Conservation (phyloP, 1,140 invertebrate species). For the Caenorhabditis brenneri region DNA sequence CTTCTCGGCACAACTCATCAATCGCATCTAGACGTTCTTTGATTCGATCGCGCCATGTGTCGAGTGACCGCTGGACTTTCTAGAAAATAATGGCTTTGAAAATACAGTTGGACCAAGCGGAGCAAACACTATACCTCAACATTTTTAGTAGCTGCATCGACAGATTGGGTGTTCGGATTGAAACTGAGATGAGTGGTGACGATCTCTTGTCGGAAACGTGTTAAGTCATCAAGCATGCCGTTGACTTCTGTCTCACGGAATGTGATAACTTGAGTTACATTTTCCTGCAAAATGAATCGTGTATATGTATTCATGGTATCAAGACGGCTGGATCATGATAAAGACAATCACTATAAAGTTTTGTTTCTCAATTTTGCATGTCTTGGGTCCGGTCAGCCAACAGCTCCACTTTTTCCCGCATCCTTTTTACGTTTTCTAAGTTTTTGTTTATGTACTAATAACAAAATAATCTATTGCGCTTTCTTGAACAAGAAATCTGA, state of each 20-base stretch:
- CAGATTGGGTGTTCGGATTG: slow-evolving; percentile 12
- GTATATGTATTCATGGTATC: too few relatives aligned
- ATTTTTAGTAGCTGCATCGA: slow-evolving; percentile 39
- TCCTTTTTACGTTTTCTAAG: too few relatives aligned
- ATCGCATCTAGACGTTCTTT: slow-evolving; percentile 46
- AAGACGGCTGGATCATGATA: too few relatives aligned
- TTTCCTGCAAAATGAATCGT: slow-evolving; percentile 27
- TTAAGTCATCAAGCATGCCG: slow-evolving; percentile 33
- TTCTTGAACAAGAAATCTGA: too few relatives aligned
- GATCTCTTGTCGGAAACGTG: slow-evolving; percentile 29
- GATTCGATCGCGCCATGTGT: slow-evolving; percentile 47
- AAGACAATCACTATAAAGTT: background rate
- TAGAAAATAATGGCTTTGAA: background rate
- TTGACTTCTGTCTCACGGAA: slow-evolving; percentile 28
- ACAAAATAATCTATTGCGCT: too few relatives aligned
- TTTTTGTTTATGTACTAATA: too few relatives aligned
- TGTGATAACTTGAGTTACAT: slow-evolving; percentile 10
- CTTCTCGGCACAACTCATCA: slow-evolving; percentile 47
- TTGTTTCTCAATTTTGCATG: too few relatives aligned
- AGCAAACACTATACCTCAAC: slow-evolving; percentile 1
- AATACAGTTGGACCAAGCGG: background rate
- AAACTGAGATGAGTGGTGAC: slow-evolving; percentile 36
- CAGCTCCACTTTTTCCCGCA: too few relatives aligned
- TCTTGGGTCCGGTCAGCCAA: too few relatives aligned
- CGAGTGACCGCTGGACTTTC: slow-evolving; percentile 41